Percentiles rank a stretch among this genome's conserved stretches.
These are phyloP conservation scores for Coracias cyanogaster DNA, from an alignment of 2,797 vertebrate species.

Conservation along the genomic window DNA sequence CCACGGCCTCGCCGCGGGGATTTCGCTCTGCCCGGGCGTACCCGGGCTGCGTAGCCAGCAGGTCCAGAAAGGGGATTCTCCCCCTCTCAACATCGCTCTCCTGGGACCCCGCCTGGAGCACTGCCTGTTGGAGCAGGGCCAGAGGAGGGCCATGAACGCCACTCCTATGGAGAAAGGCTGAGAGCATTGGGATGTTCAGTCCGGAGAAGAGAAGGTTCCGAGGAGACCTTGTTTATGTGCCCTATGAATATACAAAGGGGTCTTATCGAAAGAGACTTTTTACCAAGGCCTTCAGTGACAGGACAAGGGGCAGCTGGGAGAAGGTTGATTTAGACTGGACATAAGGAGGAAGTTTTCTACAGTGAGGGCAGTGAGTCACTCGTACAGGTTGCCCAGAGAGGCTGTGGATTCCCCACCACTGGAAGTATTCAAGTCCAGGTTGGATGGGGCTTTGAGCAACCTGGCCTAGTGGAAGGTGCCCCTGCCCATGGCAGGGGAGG, in stretches of 20 bases:
- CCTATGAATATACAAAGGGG: background rate
- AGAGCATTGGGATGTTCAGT: background rate
- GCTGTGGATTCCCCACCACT: too few relatives aligned
- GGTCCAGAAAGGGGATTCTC: too few relatives aligned
- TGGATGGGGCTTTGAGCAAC: too few relatives aligned
- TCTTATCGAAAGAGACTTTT: background rate
- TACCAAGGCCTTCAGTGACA: background rate
- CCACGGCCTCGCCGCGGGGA: too few relatives aligned
- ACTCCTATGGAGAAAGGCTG: background rate
- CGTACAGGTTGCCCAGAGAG: background rate
- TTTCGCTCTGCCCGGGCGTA: rapidly evolving
- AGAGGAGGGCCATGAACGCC: background rate
- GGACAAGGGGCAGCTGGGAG: background rate
- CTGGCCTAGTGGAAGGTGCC: background rate
- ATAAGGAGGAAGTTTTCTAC: background rate
- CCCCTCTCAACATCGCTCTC: too few relatives aligned
- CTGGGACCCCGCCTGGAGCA: background rate
- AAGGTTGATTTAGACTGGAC: background rate
- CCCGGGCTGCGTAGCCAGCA: background rate
- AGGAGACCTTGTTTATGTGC: background rate
- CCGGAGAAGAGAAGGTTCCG: too few relatives aligned
- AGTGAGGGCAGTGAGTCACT: background rate
- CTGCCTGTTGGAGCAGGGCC: background rate
- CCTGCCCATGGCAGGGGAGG: too few relatives aligned
- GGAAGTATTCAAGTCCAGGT: too few relatives aligned